Evolutionary conservation across 2,797 vertebrate genomes (phyloP).

Genomic region (Xenopus petersii): DNA sequence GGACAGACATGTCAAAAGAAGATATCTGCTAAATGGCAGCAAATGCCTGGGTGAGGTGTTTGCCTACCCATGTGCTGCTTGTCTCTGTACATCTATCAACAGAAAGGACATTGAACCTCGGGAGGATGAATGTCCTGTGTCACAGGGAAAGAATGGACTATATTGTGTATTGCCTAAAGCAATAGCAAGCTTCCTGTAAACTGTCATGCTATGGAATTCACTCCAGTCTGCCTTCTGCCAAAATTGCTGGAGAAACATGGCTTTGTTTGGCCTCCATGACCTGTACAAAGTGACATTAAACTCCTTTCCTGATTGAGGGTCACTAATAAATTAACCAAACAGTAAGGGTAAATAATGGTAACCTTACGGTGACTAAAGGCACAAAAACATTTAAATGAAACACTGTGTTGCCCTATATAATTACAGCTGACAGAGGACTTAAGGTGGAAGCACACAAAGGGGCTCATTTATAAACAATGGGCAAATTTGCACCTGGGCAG

Average conservation of each 20-base stretch:
- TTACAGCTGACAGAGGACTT: slow-evolving; percentile 13
- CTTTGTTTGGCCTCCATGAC: slow-evolving; percentile 10
- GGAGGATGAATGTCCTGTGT: slow-evolving; percentile 65
- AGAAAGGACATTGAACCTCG: slow-evolving; percentile 74
- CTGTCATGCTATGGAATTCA: slow-evolving; percentile 65
- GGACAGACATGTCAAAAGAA: slow-evolving; percentile 74
- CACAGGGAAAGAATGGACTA: slow-evolving; percentile 56
- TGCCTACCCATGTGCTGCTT: slow-evolving; percentile 79
- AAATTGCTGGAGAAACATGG: slow-evolving; percentile 9
- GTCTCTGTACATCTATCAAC: slow-evolving; percentile 79
- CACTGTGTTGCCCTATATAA: slow-evolving; percentile 9
- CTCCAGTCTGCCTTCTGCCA: slow-evolving; percentile 66
- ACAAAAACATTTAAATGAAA: no score
- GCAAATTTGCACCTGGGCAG: no score
- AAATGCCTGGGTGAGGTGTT: slow-evolving; percentile 76
- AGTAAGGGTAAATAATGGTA: background rate
- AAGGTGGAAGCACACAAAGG: background rate
- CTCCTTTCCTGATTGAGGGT: background rate
- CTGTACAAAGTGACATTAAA: slow-evolving; percentile 20
- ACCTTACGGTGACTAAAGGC: background rate
- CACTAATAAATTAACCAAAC: background rate
- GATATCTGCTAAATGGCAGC: slow-evolving; percentile 83
- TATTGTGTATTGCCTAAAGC: slow-evolving; percentile 61
- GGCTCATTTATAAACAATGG: no score
- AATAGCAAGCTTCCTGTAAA: slow-evolving; percentile 59